Evolutionary conservation across 2,888 invertebrate species (phyloP).

Genomic region (Lamproptera curius): DNA sequence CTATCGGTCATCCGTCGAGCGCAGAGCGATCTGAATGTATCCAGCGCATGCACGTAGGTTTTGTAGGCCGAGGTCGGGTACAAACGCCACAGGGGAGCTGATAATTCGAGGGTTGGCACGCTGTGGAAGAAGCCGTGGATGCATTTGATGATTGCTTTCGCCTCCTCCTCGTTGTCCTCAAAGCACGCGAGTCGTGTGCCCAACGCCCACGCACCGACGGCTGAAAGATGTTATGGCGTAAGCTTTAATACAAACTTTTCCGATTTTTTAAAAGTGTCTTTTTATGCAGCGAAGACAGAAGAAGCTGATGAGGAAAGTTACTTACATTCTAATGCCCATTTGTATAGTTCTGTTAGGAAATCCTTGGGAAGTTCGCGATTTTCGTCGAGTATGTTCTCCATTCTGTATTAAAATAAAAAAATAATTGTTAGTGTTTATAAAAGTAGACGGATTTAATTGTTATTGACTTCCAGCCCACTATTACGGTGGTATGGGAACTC

Average conservation of each 20-base stretch:
- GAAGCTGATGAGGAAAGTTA: conserved; percentile 33
- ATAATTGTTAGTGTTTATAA: neutral
- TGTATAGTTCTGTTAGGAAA: conserved; percentile 85
- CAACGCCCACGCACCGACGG: conserved; percentile 89
- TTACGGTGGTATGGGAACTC: no score
- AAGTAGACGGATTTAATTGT: neutral
- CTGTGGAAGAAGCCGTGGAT: conserved; percentile 88
- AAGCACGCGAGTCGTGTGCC: conserved; percentile 89
- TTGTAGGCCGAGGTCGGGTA: conserved; percentile 84
- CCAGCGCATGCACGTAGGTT: conserved; percentile 83
- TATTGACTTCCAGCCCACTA: no score
- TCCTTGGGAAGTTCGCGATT: conserved; percentile 81
- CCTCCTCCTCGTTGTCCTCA: conserved; percentile 82
- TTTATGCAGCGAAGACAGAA: neutral
- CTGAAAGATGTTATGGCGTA: conserved; percentile 59
- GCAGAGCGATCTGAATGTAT: conserved; percentile 82
- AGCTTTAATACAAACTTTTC: no score
- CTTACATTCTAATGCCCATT: conserved; percentile 91
- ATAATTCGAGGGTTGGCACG: conserved; percentile 85
- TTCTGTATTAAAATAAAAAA: conserved; percentile 62
- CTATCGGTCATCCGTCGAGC: conserved; percentile 62
- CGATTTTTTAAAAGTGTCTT: neutral
- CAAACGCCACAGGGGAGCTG: conserved; percentile 86
- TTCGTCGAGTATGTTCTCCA: conserved; percentile 78
- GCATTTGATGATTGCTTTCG: conserved; percentile 86